These are phyloP conservation scores for Labeo rohita DNA, from an alignment of 2,113 vertebrate species.

Conservation along the genomic window DNA sequence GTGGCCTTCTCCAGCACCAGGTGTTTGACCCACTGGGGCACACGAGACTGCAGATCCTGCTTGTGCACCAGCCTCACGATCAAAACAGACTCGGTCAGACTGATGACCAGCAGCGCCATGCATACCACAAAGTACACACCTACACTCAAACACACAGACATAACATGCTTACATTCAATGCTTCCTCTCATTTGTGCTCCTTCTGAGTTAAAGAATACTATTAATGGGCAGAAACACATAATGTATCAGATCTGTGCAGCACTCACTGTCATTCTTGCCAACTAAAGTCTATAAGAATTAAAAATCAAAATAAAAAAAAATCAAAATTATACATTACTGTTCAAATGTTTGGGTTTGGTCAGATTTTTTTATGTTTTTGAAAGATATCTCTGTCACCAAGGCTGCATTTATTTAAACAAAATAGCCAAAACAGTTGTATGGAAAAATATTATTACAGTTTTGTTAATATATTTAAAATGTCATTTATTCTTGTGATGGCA, in stretches of 20 bases:
- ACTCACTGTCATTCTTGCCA: background rate
- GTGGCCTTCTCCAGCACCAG: conserved; percentile 84
- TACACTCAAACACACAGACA: conserved; percentile 58
- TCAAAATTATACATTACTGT: too few relatives aligned
- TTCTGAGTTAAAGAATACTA: background rate
- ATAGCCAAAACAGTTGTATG: background rate
- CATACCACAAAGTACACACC: conserved; percentile 96
- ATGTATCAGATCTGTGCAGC: background rate
- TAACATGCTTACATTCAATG: background rate
- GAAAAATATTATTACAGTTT: background rate
- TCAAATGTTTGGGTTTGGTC: background rate
- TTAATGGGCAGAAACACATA: background rate
- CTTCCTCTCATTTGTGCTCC: background rate
- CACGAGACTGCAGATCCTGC: conserved; percentile 90
- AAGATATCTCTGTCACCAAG: background rate
- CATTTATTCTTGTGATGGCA: background rate
- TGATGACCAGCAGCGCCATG: conserved; percentile 96
- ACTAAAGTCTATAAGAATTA: too few relatives aligned
- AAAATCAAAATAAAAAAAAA: too few relatives aligned
- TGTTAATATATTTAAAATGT: background rate
- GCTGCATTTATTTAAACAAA: background rate
- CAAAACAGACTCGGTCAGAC: conserved; percentile 91
- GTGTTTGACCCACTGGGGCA: conserved; percentile 86
- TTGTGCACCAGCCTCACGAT: conserved; percentile 94
- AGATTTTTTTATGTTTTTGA: background rate